Conservation (phyloP, 2,797 vertebrate genomes). For the Luscinia megarhynchos region DNA sequence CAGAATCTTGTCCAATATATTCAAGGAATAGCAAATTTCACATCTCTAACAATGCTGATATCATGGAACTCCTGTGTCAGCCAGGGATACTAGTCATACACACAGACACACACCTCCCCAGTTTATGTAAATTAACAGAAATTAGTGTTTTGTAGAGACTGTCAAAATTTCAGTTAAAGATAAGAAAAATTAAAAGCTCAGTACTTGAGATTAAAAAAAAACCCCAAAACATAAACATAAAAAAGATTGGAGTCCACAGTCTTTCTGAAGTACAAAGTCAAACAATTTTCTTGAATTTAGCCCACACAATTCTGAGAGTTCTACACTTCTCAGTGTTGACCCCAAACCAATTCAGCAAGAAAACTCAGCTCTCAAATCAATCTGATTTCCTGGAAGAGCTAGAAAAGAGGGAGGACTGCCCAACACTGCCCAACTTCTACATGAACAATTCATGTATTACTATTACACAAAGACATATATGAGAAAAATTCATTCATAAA, state of each 20-base stretch:
- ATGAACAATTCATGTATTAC: not conserved
- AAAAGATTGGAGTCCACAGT: not conserved
- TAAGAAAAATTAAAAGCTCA: not conserved
- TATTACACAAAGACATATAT: not conserved
- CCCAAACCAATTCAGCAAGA: not conserved
- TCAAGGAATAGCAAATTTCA: not conserved
- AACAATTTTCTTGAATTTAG: not conserved
- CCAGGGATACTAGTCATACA: not conserved
- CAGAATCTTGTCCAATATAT: not conserved
- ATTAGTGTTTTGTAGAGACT: not conserved
- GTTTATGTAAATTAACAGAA: not conserved
- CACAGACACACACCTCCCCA: accelerated
- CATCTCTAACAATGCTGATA: not conserved
- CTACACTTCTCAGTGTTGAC: not conserved
- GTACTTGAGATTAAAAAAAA: not conserved
- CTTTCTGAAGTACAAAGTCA: not conserved
- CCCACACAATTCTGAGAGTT: not conserved
- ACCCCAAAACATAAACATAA: not conserved
- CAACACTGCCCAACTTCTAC: not conserved
- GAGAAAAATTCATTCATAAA: not conserved
- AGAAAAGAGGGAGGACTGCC: not conserved
- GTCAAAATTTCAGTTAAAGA: not conserved
- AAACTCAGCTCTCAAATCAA: not conserved
- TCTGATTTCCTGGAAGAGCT: not conserved
- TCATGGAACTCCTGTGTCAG: not conserved